Percentiles rank a stretch among this genome's conserved stretches.
Evolutionary conservation across 1,140 invertebrate species (phyloP).

Genomic region (Drosophila erecta): DNA sequence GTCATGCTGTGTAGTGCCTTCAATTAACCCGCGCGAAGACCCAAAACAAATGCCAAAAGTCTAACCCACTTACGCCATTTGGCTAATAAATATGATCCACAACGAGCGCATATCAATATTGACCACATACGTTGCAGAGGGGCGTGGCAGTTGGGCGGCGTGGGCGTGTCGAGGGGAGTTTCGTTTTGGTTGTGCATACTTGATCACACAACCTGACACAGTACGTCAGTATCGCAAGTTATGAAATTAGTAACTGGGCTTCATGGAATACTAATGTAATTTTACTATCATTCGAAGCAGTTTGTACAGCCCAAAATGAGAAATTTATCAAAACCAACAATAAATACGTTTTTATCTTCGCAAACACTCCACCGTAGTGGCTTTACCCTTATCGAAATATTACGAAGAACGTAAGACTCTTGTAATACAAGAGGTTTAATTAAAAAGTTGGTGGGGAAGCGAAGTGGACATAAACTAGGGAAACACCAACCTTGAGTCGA

Average conservation of each 20-base stretch:
- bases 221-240: conserved; percentile 2
- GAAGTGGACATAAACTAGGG: conserved; percentile 24
- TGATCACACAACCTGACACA: conserved; percentile 8
- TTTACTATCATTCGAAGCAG: background rate
- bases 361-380: too few relatives aligned
- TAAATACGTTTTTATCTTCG: background rate
- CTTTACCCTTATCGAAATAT: background rate
- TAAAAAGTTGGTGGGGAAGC: conserved; percentile 46
- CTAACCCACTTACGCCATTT: conserved; percentile 24
- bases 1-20: conserved; percentile 28
- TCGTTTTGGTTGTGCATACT: background rate
- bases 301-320: too few relatives aligned
- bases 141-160: conserved; percentile 1
- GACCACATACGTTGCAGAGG: conserved; percentile 38
- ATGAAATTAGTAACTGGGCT: background rate
- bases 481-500: conserved; percentile 38
- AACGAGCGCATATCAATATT: conserved; percentile 68
- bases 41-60: conserved; percentile 34
- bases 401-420: background rate
- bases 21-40: conserved; percentile 36
- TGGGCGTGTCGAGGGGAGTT: conserved; percentile 1
- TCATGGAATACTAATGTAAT: conserved; percentile 24
- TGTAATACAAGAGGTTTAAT: conserved; percentile 33
- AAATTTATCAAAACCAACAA: too few relatives aligned
- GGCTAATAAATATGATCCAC: conserved; percentile 49